Base-by-base conservation (phyloP, 2,888 invertebrate species). In the Creontiades dilutus region DNA sequence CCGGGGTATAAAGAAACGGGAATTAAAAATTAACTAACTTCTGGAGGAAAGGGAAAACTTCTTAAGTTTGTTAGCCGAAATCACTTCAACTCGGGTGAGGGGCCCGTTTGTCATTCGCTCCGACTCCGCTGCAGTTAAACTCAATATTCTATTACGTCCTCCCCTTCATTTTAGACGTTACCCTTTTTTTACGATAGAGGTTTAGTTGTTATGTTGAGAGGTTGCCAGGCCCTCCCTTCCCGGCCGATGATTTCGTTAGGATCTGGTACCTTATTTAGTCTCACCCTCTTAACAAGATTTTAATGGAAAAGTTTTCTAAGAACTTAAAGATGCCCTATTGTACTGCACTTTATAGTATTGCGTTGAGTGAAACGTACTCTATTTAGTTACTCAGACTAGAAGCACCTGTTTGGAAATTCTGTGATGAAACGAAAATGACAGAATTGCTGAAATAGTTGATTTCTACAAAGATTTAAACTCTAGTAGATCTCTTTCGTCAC, bases 1-100 rank as follows among this genome's bases (percentile, higher is more conserved):
- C 57, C 37, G n/a, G 82, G 19, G 75, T 75, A 86, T 75, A 86
- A 47, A 75, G 86, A 75, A 75, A 86, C 46, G 86, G 86, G 86
- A 86, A 86, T 86, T 86, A 86, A 86, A 86, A 86, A 86, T 86
- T 86, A 86, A 86, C 86, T 47, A 86, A 86, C 86, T 86, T 86
- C 86, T 75, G 37, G 82, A 27, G 86, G 75, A 75, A 27, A 75
- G 82, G 61, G 86, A 86, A 75, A 86, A 86, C 46, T 86, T 86
- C n/a, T 13, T 37, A 86, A 86, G 86, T 86, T 86, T 86, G 86
- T 86, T 86, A 86, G 48, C 75, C 86, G 75, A 86, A 86, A 86
- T 86, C 86, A 86, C 86, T 86, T 86, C 86, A 86, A 19, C 47
- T 47, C 86, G 75, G 86, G 16, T 86, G 86, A 86, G 86, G 86